Conservation (phyloP, 2,888 invertebrate genomes). For the Diogma glabrata region DNA sequence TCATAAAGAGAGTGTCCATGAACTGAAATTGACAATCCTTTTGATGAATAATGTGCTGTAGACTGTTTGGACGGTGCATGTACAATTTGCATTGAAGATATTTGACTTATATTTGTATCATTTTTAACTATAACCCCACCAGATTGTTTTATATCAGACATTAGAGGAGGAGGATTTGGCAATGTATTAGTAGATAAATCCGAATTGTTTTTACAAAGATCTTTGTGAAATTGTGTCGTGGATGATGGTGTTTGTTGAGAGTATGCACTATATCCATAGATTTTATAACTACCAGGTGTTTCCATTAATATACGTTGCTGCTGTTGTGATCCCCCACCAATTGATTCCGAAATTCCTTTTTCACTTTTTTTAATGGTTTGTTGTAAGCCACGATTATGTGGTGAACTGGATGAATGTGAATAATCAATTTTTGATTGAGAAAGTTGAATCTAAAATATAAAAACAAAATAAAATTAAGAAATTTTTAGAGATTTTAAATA, state of each 20-base stretch:
- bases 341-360: neutral
- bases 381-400: neutral
- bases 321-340: neutral
- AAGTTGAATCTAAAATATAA: too few relatives aligned
- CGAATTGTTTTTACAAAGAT: conserved; percentile 19
- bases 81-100: conserved; percentile 19
- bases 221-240: neutral
- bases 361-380: neutral
- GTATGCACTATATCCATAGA: conserved; percentile 44
- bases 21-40: conserved; percentile 36
- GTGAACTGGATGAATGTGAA: neutral
- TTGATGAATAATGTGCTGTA: conserved; percentile 25
- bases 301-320: conserved; percentile 31
- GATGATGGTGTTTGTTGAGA: neutral
- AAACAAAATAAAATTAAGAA: too few relatives aligned
- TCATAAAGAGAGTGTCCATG: conserved; percentile 23
- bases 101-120: conserved; percentile 30
- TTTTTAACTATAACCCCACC: conserved; percentile 60
- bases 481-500: too few relatives aligned
- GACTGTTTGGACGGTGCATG: conserved; percentile 37
- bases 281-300: conserved; percentile 48
- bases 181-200: conserved; percentile 24
- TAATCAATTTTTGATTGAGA: neutral
- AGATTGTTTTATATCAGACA: conserved; percentile 55
- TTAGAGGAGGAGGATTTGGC: conserved; percentile 54